Conservation (phyloP, 1,140 invertebrate species). For the Brachionus manjavacas region DNA sequence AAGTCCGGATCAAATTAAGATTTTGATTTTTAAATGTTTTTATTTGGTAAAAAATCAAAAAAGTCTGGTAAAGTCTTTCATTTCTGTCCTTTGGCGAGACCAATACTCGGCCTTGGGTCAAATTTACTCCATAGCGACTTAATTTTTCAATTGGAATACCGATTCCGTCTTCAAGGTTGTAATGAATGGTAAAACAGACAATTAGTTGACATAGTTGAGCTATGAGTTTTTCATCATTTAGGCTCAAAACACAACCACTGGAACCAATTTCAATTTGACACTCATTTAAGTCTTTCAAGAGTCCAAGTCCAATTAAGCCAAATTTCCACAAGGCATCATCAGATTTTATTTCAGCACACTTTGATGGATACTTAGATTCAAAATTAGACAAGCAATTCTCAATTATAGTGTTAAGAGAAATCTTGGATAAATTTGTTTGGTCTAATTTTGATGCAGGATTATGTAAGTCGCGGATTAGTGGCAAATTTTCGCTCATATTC, state of each 20-base stretch:
- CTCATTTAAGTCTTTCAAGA: constrained; percentile 7
- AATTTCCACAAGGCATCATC: constrained; percentile 27
- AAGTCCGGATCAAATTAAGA: background rate
- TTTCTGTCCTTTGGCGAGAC: constrained; percentile 41
- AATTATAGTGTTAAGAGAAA: background rate
- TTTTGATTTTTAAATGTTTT: constrained; percentile 44
- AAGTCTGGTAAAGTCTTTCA: constrained; percentile 43
- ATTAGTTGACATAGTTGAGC: constrained; percentile 61
- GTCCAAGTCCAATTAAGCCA: background rate
- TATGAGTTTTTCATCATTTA: constrained; percentile 54
- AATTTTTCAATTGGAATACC: constrained; percentile 59
- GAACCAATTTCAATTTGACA: background rate
- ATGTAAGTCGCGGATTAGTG: background rate
- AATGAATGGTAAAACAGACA: constrained; percentile 64
- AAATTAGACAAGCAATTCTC: constrained; percentile 22
- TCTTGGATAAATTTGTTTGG: background rate
- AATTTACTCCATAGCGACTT: constrained; percentile 45
- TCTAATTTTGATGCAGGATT: background rate
- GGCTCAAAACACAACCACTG: constrained; percentile 47
- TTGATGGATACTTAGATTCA: background rate
- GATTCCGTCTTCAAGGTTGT: constrained; percentile 65
- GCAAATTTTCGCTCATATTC: background rate
- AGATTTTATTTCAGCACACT: background rate
- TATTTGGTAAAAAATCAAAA: constrained; percentile 51
- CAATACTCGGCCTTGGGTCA: background rate